These are phyloP conservation scores for Pithys albifrons DNA, from an alignment of 2,113 vertebrate genomes.

Conservation along the genomic window DNA sequence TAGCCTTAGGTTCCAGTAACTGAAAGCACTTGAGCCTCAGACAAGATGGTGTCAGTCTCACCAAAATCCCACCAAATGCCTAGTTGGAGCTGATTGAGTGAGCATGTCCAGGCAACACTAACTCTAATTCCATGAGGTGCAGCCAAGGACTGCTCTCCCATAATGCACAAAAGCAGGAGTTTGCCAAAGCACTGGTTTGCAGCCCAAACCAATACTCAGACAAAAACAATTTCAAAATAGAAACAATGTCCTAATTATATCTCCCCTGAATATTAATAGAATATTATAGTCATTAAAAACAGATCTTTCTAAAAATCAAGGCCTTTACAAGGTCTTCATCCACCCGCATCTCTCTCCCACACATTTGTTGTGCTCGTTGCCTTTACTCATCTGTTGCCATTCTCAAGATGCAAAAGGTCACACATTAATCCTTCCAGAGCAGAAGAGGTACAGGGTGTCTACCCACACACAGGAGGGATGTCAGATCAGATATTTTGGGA, in stretches of 20 bases:
- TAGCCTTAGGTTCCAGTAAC: background rate
- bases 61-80: background rate
- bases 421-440: background rate
- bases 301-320: background rate
- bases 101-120: background rate
- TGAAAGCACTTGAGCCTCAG: background rate
- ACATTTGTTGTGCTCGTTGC: background rate
- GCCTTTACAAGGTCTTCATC: background rate
- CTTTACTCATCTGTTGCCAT: background rate
- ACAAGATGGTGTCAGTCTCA: background rate
- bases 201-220: conserved; percentile 26
- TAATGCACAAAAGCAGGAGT: background rate
- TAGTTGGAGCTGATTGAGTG: background rate
- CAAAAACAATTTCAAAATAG: conserved; percentile 41
- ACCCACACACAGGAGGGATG: background rate
- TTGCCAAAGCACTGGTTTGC: conserved; percentile 1
- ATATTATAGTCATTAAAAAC: background rate
- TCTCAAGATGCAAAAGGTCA: background rate
- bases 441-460: background rate
- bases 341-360: background rate
- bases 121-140: background rate
- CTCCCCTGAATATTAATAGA: conserved; percentile 16
- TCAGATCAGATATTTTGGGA: background rate
- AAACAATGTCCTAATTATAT: conserved; percentile 31
- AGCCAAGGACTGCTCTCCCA: background rate